Evolutionary conservation across 2,888 invertebrate species (phyloP).

Genomic region (Rhagium mordax): DNA sequence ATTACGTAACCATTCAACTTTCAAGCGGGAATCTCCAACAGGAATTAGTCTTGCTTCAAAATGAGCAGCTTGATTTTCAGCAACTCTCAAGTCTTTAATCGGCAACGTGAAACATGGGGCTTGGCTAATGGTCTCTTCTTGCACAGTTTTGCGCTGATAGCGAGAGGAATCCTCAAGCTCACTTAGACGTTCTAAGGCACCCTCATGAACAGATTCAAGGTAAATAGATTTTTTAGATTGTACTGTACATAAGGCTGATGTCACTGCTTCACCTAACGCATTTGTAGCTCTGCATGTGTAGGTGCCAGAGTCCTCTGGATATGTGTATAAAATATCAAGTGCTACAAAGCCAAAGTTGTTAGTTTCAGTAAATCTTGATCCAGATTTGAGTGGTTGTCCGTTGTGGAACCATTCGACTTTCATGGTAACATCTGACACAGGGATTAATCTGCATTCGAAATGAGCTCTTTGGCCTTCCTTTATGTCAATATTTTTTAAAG

Average conservation of each 20-base stretch:
- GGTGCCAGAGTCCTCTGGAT: conserved; percentile 96
- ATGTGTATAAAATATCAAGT: conserved; percentile 94
- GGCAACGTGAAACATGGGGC: conserved; percentile 95
- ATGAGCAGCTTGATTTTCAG: conserved; percentile 94
- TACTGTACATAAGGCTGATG: conserved; percentile 88
- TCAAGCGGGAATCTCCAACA: conserved; percentile 93
- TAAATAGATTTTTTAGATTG: conserved; percentile 89
- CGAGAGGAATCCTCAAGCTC: conserved; percentile 87
- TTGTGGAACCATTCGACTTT: conserved; percentile 98
- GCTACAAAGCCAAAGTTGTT: conserved; percentile 98
- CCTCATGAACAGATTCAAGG: conserved; percentile 90
- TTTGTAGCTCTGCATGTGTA: conserved; percentile 96
- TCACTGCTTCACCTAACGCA: conserved; percentile 92
- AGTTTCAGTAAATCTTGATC: conserved; percentile 95
- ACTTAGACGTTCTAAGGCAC: conserved; percentile 84
- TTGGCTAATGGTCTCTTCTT: conserved; percentile 87
- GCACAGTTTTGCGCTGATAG: conserved; percentile 80
- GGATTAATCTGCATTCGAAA: conserved; percentile 94
- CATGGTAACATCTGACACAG: conserved; percentile 94
- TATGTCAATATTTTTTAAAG: conserved; percentile 91
- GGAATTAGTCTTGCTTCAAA: conserved; percentile 96
- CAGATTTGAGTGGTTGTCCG: conserved; percentile 90
- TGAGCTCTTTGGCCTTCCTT: conserved; percentile 96
- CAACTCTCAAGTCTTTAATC: conserved; percentile 86
- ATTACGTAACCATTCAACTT: conserved; percentile 94